These are phyloP conservation scores for Drosophila borealis DNA, from an alignment of 2,888 invertebrate genomes.

Conservation along the genomic window DNA sequence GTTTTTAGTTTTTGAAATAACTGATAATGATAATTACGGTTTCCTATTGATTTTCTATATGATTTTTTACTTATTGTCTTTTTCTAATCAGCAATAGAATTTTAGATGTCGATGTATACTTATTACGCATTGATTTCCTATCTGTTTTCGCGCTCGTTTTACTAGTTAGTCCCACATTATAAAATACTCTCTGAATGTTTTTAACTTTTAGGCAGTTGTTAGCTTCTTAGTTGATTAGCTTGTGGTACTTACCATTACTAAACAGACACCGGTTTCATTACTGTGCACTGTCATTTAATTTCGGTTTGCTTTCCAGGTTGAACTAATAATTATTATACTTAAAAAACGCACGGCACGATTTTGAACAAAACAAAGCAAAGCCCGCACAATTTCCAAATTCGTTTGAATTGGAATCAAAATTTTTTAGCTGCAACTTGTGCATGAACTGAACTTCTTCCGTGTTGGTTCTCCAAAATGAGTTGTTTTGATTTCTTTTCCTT, in stretches of 20 bases:
- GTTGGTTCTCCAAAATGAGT: slow-evolving; percentile 25
- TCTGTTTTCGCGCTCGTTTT: too few species aligned
- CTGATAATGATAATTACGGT: too few species aligned
- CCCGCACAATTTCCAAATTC: slow-evolving; percentile 38
- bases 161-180: too few species aligned
- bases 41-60: too few species aligned
- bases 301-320: slow-evolving; percentile 64
- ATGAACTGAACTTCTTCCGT: slow-evolving; percentile 27
- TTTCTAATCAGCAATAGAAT: too few species aligned
- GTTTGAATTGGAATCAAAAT: slow-evolving; percentile 29
- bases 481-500: slow-evolving; percentile 11
- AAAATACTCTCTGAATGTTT: too few species aligned
- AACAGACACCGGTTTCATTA: slow-evolving; percentile 84
- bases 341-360: slow-evolving; percentile 42
- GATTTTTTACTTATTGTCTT: too few species aligned
- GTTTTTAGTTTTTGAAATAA: too few species aligned
- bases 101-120: too few species aligned
- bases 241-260: slow-evolving; percentile 83
- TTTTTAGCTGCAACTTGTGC: slow-evolving; percentile 28
- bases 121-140: too few species aligned
- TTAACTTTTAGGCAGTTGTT: not conserved
- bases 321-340: slow-evolving; percentile 66
- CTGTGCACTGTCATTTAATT: slow-evolving; percentile 85
- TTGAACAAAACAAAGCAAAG: slow-evolving; percentile 9
- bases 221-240: too few species aligned